Base-by-base conservation (phyloP, 2,113 vertebrate species). In the Ictidomys tridecemlineatus region DNA sequence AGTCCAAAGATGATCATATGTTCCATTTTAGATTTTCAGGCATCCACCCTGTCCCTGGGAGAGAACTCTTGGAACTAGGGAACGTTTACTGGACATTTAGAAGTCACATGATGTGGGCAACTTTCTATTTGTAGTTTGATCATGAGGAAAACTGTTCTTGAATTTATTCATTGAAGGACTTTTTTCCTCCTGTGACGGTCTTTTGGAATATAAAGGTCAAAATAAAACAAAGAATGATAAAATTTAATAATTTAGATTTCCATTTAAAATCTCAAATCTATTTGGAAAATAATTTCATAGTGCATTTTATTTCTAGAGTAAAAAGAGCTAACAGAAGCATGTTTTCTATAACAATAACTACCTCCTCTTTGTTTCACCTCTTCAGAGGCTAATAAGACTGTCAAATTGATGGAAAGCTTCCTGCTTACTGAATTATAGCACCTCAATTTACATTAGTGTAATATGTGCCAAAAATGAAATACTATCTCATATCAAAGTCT, bases 341-440 rank as follows among this genome's bases (percentile, higher is more conserved):
- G 13, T 84, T 58, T 90, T 58, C n/a, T 56, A 85, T 61, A 26
- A 89, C 69, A 58, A 74, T 94, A 95, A 85, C 65, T 79, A 5
- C 85, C 6, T 97, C 63, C 45, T 95, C 56, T 95, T 70, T 91
- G 61, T 94, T 98, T 86, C 63, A 67, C 90, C 96, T 97, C 74
- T 98, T 70, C 70, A 83, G 97, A 97, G 77, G 77, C 97, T 96
- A 97, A 28, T 97, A 97, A 97, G 42, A 94, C 86, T 95, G 92
- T 98, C 97, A 97, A 90, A 45, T 74, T 98, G 96, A 98, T 97
- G 80, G 95, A 97, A 96, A 96, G 74, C 95, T 92, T 90, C 63
- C 94, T 96, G 42, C 90, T 97, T 77, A 87, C 97, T 97, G 97
- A 98, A 98, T 98, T 97, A 97, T 78, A 96, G 56, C 45, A n/a